Percentiles rank a stretch among this genome's conserved stretches.
Evolutionary conservation across 64 coral and sea anemone species (phyloP).

Genomic region (Hydrozoanthus tunicans): DNA sequence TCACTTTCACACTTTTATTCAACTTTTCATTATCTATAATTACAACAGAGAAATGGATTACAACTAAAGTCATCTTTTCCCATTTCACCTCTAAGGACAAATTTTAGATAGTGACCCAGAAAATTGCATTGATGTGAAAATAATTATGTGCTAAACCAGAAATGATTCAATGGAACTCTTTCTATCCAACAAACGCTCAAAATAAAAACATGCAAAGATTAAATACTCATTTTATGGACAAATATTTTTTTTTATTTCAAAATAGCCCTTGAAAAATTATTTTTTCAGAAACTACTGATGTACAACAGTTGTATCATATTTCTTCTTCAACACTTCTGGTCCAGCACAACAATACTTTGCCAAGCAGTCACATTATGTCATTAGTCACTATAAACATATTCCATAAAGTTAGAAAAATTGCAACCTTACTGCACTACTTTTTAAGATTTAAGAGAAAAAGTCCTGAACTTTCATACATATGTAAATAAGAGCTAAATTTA

Average conservation of each 20-base stretch:
- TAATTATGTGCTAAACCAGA: conserved; percentile 56
- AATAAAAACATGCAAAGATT: conserved; percentile 40
- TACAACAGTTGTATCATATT: not conserved
- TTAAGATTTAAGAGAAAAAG: conserved; percentile 47
- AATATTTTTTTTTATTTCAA: conserved; percentile 57
- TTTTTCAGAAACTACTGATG: conserved; percentile 5
- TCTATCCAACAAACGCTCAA: conserved; percentile 23
- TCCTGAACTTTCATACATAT: conserved; percentile 59
- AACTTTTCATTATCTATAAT: conserved; percentile 66
- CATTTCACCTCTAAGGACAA: conserved; percentile 57
- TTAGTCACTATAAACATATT: conserved; percentile 37
- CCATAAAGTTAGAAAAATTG: conserved; percentile 57
- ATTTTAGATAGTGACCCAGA: conserved; percentile 40
- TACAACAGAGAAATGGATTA: conserved; percentile 59
- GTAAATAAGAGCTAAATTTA: conserved; percentile 55
- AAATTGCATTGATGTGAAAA: conserved; percentile 55
- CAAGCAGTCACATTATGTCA: conserved; percentile 19
- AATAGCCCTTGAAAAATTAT: conserved; percentile 49
- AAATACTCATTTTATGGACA: conserved; percentile 52
- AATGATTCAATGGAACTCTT: conserved; percentile 7
- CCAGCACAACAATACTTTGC: conserved; percentile 17
- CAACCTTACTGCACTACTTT: conserved; percentile 13
- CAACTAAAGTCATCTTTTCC: conserved; percentile 46
- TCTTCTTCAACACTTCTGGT: conserved; percentile 27
- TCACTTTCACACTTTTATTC: conserved; percentile 60